Percentiles rank a stretch among this genome's conserved stretches.
These are phyloP conservation scores for Carassius auratus DNA, from an alignment of 2,113 vertebrate species.

Conservation along the genomic window DNA sequence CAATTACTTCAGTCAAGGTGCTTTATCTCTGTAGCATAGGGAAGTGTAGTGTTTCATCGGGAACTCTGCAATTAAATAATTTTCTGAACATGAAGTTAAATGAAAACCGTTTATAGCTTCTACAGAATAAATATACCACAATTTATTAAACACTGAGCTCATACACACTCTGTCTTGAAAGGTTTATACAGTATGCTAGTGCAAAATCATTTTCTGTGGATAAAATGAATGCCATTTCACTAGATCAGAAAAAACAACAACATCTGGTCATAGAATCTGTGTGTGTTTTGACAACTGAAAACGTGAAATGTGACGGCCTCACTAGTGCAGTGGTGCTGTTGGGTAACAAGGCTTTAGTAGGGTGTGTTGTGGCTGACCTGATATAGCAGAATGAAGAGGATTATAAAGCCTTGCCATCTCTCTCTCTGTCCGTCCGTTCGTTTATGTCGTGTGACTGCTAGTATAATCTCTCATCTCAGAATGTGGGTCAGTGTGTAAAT, in stretches of 20 bases:
- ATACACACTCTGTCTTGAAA: neutral
- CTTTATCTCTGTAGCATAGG: neutral
- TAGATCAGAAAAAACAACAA: neutral
- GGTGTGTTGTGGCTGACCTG: slow-evolving; percentile 46
- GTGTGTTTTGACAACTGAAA: slow-evolving; percentile 9
- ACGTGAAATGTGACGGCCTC: neutral
- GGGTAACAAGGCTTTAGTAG: slow-evolving; percentile 43
- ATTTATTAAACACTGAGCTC: no score
- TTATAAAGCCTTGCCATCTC: slow-evolving; percentile 17
- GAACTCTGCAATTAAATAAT: neutral
- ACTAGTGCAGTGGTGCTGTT: neutral
- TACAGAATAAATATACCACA: neutral
- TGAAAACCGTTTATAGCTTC: no score
- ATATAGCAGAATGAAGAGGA: slow-evolving; percentile 36
- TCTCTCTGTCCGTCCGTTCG: neutral
- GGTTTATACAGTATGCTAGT: neutral
- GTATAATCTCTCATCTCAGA: slow-evolving; percentile 39
- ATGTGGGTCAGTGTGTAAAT: slow-evolving; percentile 53
- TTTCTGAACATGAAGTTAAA: neutral
- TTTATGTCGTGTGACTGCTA: slow-evolving; percentile 24
- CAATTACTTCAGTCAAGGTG: no score
- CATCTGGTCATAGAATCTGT: neutral
- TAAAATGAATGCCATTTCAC: neutral
- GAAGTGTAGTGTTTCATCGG: neutral
- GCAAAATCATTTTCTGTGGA: neutral